phyloP scores from a whole-genome alignment of 2,113 vertebrate genomes.

The Otolemur garnettii region DNA sequence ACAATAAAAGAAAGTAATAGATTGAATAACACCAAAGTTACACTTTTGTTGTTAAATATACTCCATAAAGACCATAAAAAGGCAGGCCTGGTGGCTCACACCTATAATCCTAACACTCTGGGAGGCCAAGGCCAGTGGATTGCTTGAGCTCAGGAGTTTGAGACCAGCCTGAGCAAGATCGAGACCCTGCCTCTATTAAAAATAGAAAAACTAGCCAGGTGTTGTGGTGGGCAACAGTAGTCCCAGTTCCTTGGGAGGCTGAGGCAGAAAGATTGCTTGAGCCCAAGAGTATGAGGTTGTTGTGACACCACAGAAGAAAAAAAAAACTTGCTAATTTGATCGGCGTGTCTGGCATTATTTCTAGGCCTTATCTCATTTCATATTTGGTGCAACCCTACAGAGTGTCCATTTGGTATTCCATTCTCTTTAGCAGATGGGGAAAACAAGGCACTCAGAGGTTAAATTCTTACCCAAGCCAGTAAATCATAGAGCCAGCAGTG shows the following conservation, averaged over 20 bases:
- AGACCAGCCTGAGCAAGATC: neutral
- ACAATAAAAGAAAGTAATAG: neutral
- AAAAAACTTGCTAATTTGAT: neutral
- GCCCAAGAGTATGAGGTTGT: too few relatives aligned
- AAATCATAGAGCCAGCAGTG: neutral
- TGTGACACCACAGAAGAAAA: too few relatives aligned
- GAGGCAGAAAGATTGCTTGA: too few relatives aligned
- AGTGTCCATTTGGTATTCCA: neutral
- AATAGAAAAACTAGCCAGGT: too few relatives aligned
- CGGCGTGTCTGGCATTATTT: neutral
- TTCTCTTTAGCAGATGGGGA: neutral
- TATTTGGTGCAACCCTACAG: neutral
- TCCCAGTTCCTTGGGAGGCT: too few relatives aligned
- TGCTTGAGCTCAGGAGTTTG: neutral
- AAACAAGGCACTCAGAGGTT: neutral
- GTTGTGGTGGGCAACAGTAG: too few relatives aligned
- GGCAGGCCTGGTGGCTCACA: neutral
- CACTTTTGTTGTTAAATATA: conserved; percentile 2
- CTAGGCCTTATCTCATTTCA: conserved; percentile 38
- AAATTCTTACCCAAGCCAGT: neutral
- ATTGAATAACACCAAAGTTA: neutral
- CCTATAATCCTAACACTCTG: neutral
- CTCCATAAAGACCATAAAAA: neutral
- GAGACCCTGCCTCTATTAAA: too few relatives aligned
- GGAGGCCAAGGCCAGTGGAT: neutral